These are phyloP conservation scores for Esox niger DNA, from an alignment of 2,113 vertebrate species.

Conservation along the genomic window DNA sequence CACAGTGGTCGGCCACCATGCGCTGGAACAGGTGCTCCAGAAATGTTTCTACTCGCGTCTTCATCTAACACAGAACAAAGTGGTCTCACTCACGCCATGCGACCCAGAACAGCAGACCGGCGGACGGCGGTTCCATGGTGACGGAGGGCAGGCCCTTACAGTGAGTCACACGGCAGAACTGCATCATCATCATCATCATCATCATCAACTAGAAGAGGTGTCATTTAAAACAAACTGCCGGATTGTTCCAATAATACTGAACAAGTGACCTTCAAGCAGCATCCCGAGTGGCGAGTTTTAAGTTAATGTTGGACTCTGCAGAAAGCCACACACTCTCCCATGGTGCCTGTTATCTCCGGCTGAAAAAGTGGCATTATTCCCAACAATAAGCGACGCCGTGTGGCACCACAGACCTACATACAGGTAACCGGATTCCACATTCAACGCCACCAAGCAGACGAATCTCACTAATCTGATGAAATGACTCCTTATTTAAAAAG, in stretches of 20 bases:
- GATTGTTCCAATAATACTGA: constrained; percentile 15
- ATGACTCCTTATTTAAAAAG: not conserved
- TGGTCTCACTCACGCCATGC: not conserved
- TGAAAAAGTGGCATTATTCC: constrained; percentile 53
- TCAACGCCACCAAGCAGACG: not conserved
- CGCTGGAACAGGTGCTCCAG: constrained; percentile 78
- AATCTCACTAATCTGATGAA: not conserved
- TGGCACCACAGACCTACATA: constrained; percentile 3
- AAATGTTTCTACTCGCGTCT: constrained; percentile 79
- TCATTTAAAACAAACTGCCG: constrained; percentile 14
- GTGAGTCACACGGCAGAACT: constrained; percentile 18
- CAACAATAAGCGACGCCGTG: constrained; percentile 26
- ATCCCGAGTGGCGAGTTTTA: constrained; percentile 25
- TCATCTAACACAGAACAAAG: constrained; percentile 71
- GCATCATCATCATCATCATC: constrained; percentile 36
- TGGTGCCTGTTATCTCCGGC: constrained; percentile 28
- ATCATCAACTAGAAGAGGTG: constrained; percentile 25
- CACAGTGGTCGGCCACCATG: constrained; percentile 56
- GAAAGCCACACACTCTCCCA: no score
- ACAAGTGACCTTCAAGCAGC: constrained; percentile 25
- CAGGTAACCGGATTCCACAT: constrained; percentile 34
- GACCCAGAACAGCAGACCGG: not conserved
- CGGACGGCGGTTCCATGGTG: constrained; percentile 19
- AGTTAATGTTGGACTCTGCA: no score
- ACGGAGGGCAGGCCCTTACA: constrained; percentile 5